Conservation (phyloP, 1,140 invertebrate species). For the Hirudo medicinalis region DNA sequence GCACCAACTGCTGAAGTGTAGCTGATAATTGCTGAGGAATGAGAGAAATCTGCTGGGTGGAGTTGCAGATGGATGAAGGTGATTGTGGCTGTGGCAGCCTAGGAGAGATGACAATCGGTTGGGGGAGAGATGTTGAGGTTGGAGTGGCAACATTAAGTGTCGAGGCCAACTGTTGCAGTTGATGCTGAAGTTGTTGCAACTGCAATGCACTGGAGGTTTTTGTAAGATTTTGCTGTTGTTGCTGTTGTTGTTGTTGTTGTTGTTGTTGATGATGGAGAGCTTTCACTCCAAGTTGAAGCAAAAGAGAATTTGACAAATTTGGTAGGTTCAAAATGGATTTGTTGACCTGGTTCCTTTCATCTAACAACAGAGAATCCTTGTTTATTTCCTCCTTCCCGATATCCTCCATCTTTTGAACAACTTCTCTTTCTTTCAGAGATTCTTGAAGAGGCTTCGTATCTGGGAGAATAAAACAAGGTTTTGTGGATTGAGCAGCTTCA, state of each 20-base stretch:
- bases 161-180: constrained; percentile 3
- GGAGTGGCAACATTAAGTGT: background rate
- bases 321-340: too few species aligned
- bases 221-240: background rate
- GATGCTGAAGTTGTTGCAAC: constrained; percentile 18
- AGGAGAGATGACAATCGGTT: constrained; percentile 10
- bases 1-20: constrained; percentile 9
- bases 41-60: constrained; percentile 3
- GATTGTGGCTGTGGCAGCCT: background rate
- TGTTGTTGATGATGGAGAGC: constrained; percentile 8
- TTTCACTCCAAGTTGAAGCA: background rate
- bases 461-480: too few species aligned
- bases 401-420: too few species aligned
- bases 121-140: constrained; percentile 2
- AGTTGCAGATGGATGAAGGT: background rate
- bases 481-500: too few species aligned
- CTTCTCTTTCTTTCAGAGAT: too few species aligned
- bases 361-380: too few species aligned
- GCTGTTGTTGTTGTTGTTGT: background rate
- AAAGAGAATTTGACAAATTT: background rate
- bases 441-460: too few species aligned
- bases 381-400: too few species aligned
- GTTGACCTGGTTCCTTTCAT: too few species aligned
- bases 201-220: constrained; percentile 10
- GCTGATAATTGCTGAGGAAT: constrained; percentile 7